Evolutionary conservation across 2,888 invertebrate genomes (phyloP).

Genomic region (Sarcophaga variegata): DNA sequence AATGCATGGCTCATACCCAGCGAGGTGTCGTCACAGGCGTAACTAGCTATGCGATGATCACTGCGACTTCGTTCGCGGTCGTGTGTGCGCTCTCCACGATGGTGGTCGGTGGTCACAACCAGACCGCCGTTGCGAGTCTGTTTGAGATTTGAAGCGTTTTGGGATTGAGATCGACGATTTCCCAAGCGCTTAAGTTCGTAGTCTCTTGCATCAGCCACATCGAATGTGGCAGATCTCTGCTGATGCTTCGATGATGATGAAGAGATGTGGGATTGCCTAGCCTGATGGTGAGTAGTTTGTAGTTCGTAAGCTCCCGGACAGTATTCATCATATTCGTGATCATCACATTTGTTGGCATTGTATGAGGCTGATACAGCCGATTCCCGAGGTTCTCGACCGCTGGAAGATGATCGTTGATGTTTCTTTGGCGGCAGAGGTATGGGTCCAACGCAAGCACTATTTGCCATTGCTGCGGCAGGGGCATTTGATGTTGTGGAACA

Average conservation of each 20-base stretch:
- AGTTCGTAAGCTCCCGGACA: slow-evolving; percentile 76
- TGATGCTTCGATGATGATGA: slow-evolving; percentile 69
- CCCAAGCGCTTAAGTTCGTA: slow-evolving; percentile 80
- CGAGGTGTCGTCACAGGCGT: slow-evolving; percentile 76
- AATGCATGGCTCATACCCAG: slow-evolving; percentile 52
- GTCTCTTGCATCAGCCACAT: slow-evolving; percentile 79
- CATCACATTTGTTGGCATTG: slow-evolving; percentile 78
- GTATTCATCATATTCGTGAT: slow-evolving; percentile 80
- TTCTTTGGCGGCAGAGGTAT: slow-evolving; percentile 74
- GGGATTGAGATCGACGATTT: slow-evolving; percentile 78
- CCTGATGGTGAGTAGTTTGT: slow-evolving; percentile 66
- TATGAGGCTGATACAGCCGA: slow-evolving; percentile 66
- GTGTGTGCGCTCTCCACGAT: slow-evolving; percentile 69
- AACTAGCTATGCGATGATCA: slow-evolving; percentile 78
- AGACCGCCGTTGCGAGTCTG: slow-evolving; percentile 70
- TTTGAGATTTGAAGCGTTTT: slow-evolving; percentile 77
- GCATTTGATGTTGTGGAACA: slow-evolving; percentile 75
- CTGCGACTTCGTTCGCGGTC: slow-evolving; percentile 78
- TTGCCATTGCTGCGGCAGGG: slow-evolving; percentile 75
- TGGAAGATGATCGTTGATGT: slow-evolving; percentile 73
- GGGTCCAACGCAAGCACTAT: slow-evolving; percentile 71
- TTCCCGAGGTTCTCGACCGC: slow-evolving; percentile 63
- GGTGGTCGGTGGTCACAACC: slow-evolving; percentile 59
- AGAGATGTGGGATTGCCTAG: slow-evolving; percentile 52
- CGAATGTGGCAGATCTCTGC: slow-evolving; percentile 79